Evolutionary conservation across 2,113 vertebrate species (phyloP).

Genomic region (Menidia beryllina): DNA sequence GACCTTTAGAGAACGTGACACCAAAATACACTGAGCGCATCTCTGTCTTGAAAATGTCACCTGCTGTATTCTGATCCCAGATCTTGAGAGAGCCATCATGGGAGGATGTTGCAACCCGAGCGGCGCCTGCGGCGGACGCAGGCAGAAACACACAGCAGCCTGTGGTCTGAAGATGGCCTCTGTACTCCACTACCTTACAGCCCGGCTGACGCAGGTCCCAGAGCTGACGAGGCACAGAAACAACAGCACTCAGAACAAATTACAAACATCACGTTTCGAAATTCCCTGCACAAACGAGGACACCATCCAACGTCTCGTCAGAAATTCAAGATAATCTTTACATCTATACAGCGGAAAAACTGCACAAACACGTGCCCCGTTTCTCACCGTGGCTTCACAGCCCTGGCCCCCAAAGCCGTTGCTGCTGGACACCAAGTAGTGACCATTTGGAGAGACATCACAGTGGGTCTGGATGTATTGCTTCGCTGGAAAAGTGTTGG

Average conservation of each 20-base stretch:
- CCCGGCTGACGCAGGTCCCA: slow-evolving; percentile 95
- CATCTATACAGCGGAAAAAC: background rate
- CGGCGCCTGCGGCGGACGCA: slow-evolving; percentile 24
- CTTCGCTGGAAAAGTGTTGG: slow-evolving; percentile 89
- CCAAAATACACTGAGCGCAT: background rate
- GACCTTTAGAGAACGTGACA: background rate
- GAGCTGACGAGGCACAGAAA: slow-evolving; percentile 81
- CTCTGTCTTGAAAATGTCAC: slow-evolving; percentile 69
- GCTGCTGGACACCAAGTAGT: slow-evolving; percentile 90
- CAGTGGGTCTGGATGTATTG: slow-evolving; percentile 95
- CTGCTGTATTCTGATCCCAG: slow-evolving; percentile 91
- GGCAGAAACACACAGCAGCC: slow-evolving; percentile 91
- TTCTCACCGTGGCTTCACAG: slow-evolving; percentile 91
- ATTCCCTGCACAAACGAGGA: background rate
- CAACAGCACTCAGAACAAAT: slow-evolving; percentile 25
- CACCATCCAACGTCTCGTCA: background rate
- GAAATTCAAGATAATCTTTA: too few species aligned
- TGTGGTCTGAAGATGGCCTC: slow-evolving; percentile 89
- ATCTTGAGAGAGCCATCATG: slow-evolving; percentile 90
- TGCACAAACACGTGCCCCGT: background rate
- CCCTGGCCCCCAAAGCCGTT: slow-evolving; percentile 90
- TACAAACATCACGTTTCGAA: background rate
- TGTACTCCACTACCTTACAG: slow-evolving; percentile 87
- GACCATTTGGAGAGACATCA: slow-evolving; percentile 86
- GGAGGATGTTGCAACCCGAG: slow-evolving; percentile 88